Conservation (phyloP, 2,888 invertebrate species). For the Trissolcus japonicus region DNA sequence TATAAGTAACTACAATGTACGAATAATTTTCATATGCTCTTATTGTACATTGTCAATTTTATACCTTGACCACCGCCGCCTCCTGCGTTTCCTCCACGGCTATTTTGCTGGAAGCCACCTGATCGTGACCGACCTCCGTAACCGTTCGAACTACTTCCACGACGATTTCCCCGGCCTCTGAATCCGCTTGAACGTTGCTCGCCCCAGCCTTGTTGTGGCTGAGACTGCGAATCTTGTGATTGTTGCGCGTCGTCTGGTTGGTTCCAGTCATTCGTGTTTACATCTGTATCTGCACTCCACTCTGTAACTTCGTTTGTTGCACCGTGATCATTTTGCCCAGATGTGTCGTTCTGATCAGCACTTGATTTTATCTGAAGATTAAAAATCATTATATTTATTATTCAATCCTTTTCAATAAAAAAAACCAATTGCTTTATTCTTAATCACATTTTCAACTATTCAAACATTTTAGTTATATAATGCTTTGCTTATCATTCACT, state of each 20-base stretch:
- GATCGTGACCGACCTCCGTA: slow-evolving; percentile 79
- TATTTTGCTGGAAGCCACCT: slow-evolving; percentile 74
- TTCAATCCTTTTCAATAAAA: too few species aligned
- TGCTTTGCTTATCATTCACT: too few species aligned
- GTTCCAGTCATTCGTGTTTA: slow-evolving; percentile 69
- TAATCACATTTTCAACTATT: too few species aligned
- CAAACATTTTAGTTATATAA: too few species aligned
- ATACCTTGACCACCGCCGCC: slow-evolving; percentile 63
- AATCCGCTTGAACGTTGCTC: slow-evolving; percentile 71
- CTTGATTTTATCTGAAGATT: slow-evolving; percentile 65
- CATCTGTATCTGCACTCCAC: slow-evolving; percentile 67
- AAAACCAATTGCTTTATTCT: too few species aligned
- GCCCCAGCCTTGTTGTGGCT: slow-evolving; percentile 69
- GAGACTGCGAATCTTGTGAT: slow-evolving; percentile 65
- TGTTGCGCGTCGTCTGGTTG: slow-evolving; percentile 74
- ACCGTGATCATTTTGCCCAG: slow-evolving; percentile 61
- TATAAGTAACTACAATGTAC: background rate
- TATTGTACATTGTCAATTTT: background rate
- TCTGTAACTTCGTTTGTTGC: slow-evolving; percentile 66
- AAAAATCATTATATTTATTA: background rate
- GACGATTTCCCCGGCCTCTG: slow-evolving; percentile 76
- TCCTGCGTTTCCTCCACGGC: slow-evolving; percentile 68
- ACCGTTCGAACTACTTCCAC: slow-evolving; percentile 78
- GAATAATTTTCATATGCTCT: background rate
- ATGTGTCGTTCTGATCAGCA: slow-evolving; percentile 64